phyloP scores from a whole-genome alignment of 2,797 vertebrate genomes.

The Varecia variegata region DNA sequence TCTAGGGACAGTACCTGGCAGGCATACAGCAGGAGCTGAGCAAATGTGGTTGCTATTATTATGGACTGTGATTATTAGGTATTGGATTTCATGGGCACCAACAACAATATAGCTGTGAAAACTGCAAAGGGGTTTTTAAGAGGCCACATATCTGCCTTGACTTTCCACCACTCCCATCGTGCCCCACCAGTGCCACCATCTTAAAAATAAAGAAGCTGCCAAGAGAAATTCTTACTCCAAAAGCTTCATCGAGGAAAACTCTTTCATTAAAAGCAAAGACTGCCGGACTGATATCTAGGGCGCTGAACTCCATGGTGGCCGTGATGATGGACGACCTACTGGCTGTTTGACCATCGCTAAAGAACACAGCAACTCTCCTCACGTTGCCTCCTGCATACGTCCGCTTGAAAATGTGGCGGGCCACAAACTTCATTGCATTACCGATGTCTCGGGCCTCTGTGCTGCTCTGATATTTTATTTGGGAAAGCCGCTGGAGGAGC shows the following conservation, averaged over 20 bases:
- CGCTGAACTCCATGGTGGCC: conserved; percentile 86
- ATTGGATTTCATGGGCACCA: background rate
- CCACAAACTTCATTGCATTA: conserved; percentile 87
- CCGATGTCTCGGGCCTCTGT: conserved; percentile 80
- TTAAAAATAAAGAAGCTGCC: background rate
- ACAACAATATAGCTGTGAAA: background rate
- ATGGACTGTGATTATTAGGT: no score
- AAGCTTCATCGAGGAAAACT: conserved; percentile 70
- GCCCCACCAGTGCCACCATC: no score
- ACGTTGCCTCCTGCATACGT: conserved; percentile 79
- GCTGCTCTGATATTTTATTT: conserved; percentile 84
- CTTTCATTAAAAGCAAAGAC: conserved; percentile 84
- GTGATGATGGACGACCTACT: conserved; percentile 78
- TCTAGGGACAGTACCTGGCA: background rate
- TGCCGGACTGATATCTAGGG: conserved; percentile 82
- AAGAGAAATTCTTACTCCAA: conserved; percentile 83
- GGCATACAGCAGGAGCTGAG: background rate
- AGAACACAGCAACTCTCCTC: conserved; percentile 87
- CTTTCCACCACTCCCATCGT: no score
- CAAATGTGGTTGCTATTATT: background rate
- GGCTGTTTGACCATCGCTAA: conserved; percentile 80
- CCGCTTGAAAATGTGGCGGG: conserved; percentile 88
- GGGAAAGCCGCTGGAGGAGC: conserved; percentile 82
- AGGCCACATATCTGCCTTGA: background rate
- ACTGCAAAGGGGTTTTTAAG: background rate